Conservation (phyloP, 2,888 invertebrate species). For the Drosophila differens region DNA sequence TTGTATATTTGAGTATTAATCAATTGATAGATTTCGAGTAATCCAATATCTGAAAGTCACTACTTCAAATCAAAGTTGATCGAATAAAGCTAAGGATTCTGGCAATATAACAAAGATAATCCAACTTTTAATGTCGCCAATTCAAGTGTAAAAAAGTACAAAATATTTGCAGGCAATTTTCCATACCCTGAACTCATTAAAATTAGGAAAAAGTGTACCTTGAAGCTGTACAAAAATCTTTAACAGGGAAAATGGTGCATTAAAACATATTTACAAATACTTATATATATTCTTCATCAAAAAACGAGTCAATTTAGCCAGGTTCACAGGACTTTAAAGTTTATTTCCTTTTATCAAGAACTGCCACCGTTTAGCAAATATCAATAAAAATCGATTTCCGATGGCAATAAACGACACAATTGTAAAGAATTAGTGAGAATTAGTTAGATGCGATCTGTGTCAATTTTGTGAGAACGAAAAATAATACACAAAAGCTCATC, state of each 20-base stretch:
- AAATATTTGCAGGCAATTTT: not conserved
- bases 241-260: not conserved
- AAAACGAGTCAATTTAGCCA: not conserved
- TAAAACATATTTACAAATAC: not conserved
- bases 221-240: not conserved
- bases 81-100: not conserved
- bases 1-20: not conserved
- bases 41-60: not conserved
- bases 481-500: not conserved
- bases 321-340: too few species aligned
- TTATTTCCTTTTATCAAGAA: not conserved
- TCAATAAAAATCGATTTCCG: not conserved
- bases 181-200: not conserved
- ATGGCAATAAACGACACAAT: not conserved
- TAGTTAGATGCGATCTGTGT: not conserved
- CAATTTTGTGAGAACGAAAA: not conserved
- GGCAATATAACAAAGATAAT: accelerated
- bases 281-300: not conserved
- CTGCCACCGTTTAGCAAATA: not conserved
- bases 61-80: not conserved
- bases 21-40: not conserved
- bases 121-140: not conserved
- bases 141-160: not conserved
- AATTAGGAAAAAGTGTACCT: not conserved
- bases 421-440: not conserved